phyloP scores from a whole-genome alignment of 2,113 vertebrate species.

The Bubalus kerabau region DNA sequence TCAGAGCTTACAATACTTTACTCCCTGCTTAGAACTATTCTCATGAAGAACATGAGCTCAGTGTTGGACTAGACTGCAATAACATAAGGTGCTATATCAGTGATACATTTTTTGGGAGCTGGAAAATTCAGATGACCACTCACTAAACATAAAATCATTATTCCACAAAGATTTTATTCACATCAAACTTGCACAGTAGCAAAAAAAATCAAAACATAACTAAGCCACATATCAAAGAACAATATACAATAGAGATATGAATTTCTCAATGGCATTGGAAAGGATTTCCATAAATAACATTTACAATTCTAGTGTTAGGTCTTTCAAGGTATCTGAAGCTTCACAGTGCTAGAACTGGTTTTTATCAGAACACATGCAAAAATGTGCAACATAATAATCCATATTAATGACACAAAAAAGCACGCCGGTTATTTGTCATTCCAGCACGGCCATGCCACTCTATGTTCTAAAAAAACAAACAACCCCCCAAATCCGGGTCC shows the following conservation, averaged over 20 bases:
- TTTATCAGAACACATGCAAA: constrained; percentile 70
- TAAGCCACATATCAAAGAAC: constrained; percentile 71
- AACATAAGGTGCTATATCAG: constrained; percentile 25
- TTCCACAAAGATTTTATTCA: constrained; percentile 79
- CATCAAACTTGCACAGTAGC: constrained; percentile 77
- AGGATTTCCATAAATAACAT: constrained; percentile 61
- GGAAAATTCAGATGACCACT: constrained; percentile 66
- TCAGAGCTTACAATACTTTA: neutral
- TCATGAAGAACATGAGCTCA: constrained; percentile 17
- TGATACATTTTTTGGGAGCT: constrained; percentile 55
- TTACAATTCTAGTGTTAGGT: constrained; percentile 69
- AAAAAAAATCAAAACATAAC: constrained; percentile 69
- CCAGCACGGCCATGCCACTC: constrained; percentile 35
- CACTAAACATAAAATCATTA: constrained; percentile 77
- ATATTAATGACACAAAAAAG: constrained; percentile 48
- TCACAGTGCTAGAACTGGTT: constrained; percentile 73
- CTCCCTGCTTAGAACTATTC: constrained; percentile 5
- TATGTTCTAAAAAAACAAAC: constrained; percentile 68
- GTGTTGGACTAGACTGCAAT: constrained; percentile 43
- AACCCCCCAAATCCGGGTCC: constrained; percentile 61
- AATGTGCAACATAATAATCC: constrained; percentile 60
- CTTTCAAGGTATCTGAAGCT: constrained; percentile 63
- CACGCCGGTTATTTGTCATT: constrained; percentile 63
- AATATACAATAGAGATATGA: constrained; percentile 60
- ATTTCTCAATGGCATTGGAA: constrained; percentile 62